Conservation (phyloP, 2,888 invertebrate species). For the Syrphus vitripennis region DNA sequence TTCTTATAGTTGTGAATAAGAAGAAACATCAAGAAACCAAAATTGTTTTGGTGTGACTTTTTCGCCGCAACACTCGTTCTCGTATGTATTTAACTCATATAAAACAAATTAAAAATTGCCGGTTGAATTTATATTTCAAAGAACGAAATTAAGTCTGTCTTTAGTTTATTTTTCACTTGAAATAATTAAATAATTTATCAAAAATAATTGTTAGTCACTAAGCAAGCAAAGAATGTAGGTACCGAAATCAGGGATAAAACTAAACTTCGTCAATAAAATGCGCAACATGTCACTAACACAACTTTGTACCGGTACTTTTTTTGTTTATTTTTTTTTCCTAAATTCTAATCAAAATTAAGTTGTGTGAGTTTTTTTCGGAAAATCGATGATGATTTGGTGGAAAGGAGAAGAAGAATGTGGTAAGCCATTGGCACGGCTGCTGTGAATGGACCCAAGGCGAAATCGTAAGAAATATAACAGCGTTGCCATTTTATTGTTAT, state of each 20-base stretch:
- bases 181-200: background rate
- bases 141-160: background rate
- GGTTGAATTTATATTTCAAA: background rate
- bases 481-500: background rate
- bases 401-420: background rate
- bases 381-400: background rate
- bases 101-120: background rate
- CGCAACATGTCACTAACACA: constrained; percentile 64
- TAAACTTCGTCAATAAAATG: constrained; percentile 16
- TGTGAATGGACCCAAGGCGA: constrained; percentile 53
- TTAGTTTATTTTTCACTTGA: background rate
- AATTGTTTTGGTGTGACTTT: background rate
- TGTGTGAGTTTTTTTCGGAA: background rate
- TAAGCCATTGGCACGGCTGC: background rate
- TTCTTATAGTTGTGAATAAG: background rate
- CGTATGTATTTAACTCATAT: background rate
- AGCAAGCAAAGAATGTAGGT: background rate
- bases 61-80: background rate
- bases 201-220: background rate
- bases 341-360: background rate
- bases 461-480: background rate
- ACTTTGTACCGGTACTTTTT: constrained; percentile 36
- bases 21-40: background rate
- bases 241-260: no score
- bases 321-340: constrained; percentile 52